phyloP scores from a whole-genome alignment of 2,113 vertebrate species.

The Hyla sarda region DNA sequence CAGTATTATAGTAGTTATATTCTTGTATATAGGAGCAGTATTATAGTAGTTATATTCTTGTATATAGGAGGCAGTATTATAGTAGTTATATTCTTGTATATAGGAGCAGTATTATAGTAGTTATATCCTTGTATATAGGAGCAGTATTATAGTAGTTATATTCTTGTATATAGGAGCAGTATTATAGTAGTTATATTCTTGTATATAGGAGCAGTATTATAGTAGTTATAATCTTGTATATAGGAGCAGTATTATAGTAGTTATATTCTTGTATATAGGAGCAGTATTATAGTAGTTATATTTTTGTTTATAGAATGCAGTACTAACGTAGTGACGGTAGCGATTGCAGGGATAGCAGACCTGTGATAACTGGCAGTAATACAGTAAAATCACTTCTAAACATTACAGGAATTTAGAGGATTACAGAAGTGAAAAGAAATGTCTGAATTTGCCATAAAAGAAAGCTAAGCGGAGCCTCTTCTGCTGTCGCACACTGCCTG shows the following conservation, averaged over 20 bases:
- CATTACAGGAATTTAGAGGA: background rate
- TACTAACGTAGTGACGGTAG: background rate
- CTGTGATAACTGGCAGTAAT: background rate
- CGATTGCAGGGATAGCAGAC: background rate
- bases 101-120: background rate
- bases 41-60: constrained; percentile 1
- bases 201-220: background rate
- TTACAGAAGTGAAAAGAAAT: background rate
- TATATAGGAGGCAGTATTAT: background rate
- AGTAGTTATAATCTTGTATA: background rate
- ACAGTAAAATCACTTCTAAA: background rate
- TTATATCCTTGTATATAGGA: background rate
- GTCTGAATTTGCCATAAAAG: background rate
- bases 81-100: background rate
- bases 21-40: background rate
- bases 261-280: background rate
- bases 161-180: background rate
- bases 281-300: background rate
- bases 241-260: background rate
- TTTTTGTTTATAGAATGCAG: background rate
- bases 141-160: background rate
- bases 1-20: constrained; percentile 1
- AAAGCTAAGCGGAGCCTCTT: background rate
- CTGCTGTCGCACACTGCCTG: background rate
- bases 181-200: background rate